Base-by-base conservation (phyloP, 1,140 invertebrate genomes). In the Leptestheria dahalacensis region DNA sequence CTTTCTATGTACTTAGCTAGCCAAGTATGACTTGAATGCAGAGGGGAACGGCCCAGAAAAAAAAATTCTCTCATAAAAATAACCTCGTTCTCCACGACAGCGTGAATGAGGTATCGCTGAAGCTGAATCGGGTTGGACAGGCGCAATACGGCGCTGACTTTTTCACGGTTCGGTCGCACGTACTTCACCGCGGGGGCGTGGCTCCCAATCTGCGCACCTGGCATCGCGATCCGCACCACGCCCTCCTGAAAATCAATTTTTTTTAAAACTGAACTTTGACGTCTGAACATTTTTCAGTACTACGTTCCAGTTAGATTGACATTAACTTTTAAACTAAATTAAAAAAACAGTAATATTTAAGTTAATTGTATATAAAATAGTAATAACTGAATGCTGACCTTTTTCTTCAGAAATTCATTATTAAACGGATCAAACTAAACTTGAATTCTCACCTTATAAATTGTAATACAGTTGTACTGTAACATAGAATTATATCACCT, bases 51-150 rank as follows among this genome's bases (percentile, higher is more conserved):
- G n/a, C n/a, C n/a, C n/a, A n/a, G n/a, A n/a, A n/a, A n/a, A n/a
- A n/a, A 2, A 41, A 10, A 26, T 24, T 18, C 23, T 23, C 12
- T 2, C 53, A 41, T 41, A 24, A 21, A 21, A 64, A 68, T 69
- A 66, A 88, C 86, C 80, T 91, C 83, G 77, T 89, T 88, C 69
- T 88, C 82, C 68, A 88, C 85, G 66, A 85, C 85, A 59, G 84
- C 80, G 6, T 81, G 83, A 60, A 91, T 80, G 21, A 91, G 75
- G 74, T 90, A 86, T 57, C 86, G 78, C 70, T 88, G 86, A 61
- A 91, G 75, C 71, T 89, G 85, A 26, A 89, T 69, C 2, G 84
- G 82, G 72, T 86, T 85, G 47, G 79, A 80, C 74, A 90, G 86
- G 53, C 80, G 76, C 48, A 91, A 75, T 70, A 91, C 90, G 67